Evolutionary conservation across 2,113 vertebrate genomes (phyloP).

Genomic region (Syngnathus typhle): DNA sequence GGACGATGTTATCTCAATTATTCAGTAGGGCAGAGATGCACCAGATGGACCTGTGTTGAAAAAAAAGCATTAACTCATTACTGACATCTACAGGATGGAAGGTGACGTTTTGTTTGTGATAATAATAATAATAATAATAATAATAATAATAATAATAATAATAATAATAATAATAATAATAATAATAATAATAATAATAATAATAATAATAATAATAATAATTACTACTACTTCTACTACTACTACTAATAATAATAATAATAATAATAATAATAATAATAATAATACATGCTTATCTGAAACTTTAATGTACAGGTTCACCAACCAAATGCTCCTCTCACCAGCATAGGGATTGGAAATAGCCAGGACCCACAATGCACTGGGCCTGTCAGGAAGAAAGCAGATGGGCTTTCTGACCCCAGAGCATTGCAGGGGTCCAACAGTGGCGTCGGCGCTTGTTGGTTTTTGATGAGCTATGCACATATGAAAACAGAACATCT

Average conservation of each 20-base stretch:
- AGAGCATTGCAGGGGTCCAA: conserved; percentile 60
- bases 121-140: too few relatives aligned
- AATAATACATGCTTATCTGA: background rate
- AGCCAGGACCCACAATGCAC: conserved; percentile 64
- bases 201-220: too few relatives aligned
- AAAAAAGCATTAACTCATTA: background rate
- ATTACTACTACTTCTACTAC: too few relatives aligned
- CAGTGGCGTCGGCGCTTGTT: conserved; percentile 62
- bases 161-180: too few relatives aligned
- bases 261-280: too few relatives aligned
- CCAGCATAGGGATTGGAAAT: conserved; percentile 31
- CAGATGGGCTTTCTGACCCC: conserved; percentile 81
- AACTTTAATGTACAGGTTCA: background rate
- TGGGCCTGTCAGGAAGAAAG: conserved; percentile 57
- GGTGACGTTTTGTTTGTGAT: too few relatives aligned
- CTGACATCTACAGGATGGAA: too few relatives aligned
- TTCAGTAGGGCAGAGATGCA: background rate
- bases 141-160: too few relatives aligned
- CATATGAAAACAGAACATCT: conserved; percentile 82
- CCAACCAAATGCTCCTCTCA: conserved; percentile 8
- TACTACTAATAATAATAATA: too few relatives aligned
- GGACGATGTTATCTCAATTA: background rate
- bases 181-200: too few relatives aligned
- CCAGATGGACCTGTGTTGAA: background rate
- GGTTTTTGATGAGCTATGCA: conserved; percentile 78